Evolutionary conservation across 2,888 invertebrate genomes (phyloP).

Genomic region (Pyrgus malvae): DNA sequence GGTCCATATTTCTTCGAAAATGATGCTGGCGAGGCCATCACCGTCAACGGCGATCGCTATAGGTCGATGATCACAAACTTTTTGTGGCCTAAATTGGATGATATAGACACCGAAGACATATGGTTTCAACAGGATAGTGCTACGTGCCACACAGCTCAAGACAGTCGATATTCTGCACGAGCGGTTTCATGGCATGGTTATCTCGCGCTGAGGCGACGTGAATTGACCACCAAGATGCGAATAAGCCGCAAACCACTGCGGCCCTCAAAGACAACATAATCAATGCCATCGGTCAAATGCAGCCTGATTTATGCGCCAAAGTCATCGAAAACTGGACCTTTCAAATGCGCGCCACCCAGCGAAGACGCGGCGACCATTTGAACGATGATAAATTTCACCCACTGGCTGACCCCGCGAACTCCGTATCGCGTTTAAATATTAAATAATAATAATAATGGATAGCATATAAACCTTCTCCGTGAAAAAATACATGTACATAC

Average conservation of each 20-base stretch:
- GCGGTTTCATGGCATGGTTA: conserved; percentile 27
- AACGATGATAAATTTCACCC: not conserved
- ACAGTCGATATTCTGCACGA: conserved; percentile 28
- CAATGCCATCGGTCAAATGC: conserved; percentile 4
- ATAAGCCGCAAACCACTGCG: not conserved
- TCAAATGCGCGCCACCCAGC: not conserved
- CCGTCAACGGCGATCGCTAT: no score
- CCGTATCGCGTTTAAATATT: no score
- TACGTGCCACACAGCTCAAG: conserved; percentile 27
- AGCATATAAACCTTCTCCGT: no score
- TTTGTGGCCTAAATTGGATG: conserved; percentile 26
- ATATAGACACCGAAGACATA: conserved; percentile 25
- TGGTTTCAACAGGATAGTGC: conserved; percentile 24
- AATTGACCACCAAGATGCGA: conserved; percentile 23
- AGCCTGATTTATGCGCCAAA: conserved; percentile 1
- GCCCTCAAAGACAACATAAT: not conserved
- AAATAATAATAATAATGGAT: no score
- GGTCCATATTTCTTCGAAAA: no score
- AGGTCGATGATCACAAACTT: conserved; percentile 21
- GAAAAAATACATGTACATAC: no score
- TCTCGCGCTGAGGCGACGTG: conserved; percentile 27
- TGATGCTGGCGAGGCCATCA: no score
- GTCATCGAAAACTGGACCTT: not conserved
- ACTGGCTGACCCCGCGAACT: no score
- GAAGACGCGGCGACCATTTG: not conserved